Base-by-base conservation (phyloP, 1,140 invertebrate species). In the Brachionus sp. region DNA sequence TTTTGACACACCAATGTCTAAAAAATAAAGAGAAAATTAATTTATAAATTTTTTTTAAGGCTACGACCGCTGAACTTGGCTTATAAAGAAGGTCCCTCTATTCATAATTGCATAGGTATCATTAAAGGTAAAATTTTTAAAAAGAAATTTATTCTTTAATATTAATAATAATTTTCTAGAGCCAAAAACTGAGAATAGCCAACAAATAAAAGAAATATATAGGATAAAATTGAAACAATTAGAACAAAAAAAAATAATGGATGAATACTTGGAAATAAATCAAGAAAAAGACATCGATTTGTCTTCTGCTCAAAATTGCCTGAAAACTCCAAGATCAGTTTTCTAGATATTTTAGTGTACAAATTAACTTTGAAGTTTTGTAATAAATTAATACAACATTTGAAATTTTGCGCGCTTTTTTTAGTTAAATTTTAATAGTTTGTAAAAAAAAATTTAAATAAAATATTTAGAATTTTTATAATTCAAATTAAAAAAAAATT, bases 201-300 rank as follows among this genome's bases (percentile, higher is more conserved):
- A 70, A 3, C 66, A 70, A 37, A 70, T 70, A 19, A 70, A 70
- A 70, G 66, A 70, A 70, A 70, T 70, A 4, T 70, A 70, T 19
- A 70, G 66, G 7, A 19, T 70, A 19, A 70, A 70, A 19, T 39
- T 70, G 66, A 70, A 70, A 39, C 66, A 70, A 70, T 39, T 70
- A 39, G 66, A 70, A 39, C 29, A 70, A 70, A 70, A 70, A 33
- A 37, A 39, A 23, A 37, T 70, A 19, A 37, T 70, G n/a, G 66
- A 70, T 39, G 66, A 39, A 10, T 37, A 37, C 5, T 16, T 39
- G 2, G 66, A 39, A 37, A 23, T 19, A 16, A 70, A 37, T 37
- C 33, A 16, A 19, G 33, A 70, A 23, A 37, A 19, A n/a, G 66
- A 70, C 3, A 0, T 4, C 33, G 13, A 66, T 57, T 57, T 57